Conservation (phyloP, 2,113 vertebrate species). For the Elgaria multicarinata region DNA sequence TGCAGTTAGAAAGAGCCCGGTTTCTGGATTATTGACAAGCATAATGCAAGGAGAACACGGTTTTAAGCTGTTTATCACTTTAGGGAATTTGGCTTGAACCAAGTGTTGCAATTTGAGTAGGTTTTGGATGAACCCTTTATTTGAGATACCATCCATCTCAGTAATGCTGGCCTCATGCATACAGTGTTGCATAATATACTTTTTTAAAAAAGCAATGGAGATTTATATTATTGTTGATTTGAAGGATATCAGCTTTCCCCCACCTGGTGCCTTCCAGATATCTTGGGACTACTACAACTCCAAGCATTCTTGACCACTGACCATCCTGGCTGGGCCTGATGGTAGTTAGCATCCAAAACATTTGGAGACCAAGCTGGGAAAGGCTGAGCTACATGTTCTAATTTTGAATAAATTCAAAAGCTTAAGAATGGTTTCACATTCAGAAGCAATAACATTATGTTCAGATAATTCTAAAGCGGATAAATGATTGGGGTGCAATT, state of each 20-base stretch:
- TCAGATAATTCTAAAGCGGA: neutral
- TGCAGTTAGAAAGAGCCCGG: neutral
- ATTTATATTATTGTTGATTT: neutral
- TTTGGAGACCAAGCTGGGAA: too few relatives aligned
- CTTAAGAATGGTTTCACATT: neutral
- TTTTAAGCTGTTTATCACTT: neutral
- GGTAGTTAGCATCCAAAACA: too few relatives aligned
- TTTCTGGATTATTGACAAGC: neutral
- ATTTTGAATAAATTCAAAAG: neutral
- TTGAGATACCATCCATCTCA: neutral
- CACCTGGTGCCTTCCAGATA: too few relatives aligned
- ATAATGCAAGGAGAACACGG: neutral
- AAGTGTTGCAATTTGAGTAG: slow-evolving; percentile 15
- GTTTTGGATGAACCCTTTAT: neutral
- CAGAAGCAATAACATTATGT: neutral
- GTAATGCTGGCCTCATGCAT: rapidly evolving
- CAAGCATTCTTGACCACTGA: too few relatives aligned
- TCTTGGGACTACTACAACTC: too few relatives aligned
- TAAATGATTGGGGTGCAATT: neutral
- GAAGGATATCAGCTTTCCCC: too few relatives aligned
- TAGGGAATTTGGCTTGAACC: neutral
- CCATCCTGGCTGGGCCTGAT: too few relatives aligned
- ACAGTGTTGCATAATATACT: slow-evolving; percentile 1
- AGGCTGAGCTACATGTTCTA: neutral
- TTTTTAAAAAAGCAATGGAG: neutral